Conservation (phyloP, 2,888 invertebrate genomes). For the Pterostichus madidus region DNA sequence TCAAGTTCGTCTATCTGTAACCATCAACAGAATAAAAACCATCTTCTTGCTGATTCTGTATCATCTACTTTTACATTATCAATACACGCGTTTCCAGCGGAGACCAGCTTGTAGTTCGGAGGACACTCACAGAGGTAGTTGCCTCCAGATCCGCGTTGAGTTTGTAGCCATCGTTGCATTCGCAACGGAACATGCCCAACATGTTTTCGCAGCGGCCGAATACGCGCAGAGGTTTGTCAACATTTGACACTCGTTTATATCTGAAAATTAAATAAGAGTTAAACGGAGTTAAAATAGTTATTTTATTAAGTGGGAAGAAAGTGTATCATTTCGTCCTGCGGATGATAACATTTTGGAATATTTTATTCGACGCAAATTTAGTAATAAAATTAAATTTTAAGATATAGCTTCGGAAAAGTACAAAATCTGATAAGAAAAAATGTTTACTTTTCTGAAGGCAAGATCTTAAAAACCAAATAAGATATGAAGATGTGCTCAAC, state of each 20-base stretch:
- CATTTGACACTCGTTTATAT: constrained; percentile 90
- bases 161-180: constrained; percentile 87
- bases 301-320: too few species aligned
- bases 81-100: constrained; percentile 89
- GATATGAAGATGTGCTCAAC: too few species aligned
- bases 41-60: not conserved
- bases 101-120: constrained; percentile 87
- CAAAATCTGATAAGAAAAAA: too few species aligned
- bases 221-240: constrained; percentile 89
- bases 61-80: constrained; percentile 78
- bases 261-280: constrained; percentile 76
- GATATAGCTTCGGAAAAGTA: too few species aligned
- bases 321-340: too few species aligned
- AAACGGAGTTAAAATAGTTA: too few species aligned
- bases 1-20: constrained; percentile 85
- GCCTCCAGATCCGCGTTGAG: constrained; percentile 88
- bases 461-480: too few species aligned
- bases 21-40: not conserved
- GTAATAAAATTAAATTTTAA: too few species aligned
- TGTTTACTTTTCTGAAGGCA: too few species aligned
- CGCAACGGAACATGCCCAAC: constrained; percentile 88
- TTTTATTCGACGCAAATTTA: too few species aligned
- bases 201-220: constrained; percentile 87
- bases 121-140: constrained; percentile 86
- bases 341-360: too few species aligned